Conservation (phyloP, 2,888 invertebrate genomes). For the Epistrophella euchroma region DNA sequence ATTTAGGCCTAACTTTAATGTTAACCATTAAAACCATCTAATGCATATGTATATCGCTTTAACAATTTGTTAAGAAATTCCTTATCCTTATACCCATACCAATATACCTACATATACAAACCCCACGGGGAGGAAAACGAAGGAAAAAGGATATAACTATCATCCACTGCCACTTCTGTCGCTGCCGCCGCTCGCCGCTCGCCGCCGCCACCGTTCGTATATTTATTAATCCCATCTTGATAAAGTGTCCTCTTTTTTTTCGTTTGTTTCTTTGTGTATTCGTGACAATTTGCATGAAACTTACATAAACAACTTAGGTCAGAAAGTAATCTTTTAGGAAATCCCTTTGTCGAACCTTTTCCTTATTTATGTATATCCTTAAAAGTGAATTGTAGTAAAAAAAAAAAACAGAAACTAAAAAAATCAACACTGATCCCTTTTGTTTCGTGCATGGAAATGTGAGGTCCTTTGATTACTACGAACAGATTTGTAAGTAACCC, state of each 20-base stretch:
- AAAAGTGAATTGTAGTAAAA: not conserved
- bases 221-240: conserved; percentile 47
- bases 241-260: conserved; percentile 38
- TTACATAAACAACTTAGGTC: conserved; percentile 41
- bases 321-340: conserved; percentile 52
- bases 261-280: conserved; percentile 24
- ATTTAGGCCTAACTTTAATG: conserved; percentile 42
- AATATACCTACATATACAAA: not conserved
- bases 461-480: conserved; percentile 9
- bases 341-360: conserved; percentile 32
- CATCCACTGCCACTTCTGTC: conserved; percentile 13
- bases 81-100: conserved; percentile 29
- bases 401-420: not conserved
- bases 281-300: conserved; percentile 49
- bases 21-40: conserved; percentile 50
- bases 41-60: conserved; percentile 59
- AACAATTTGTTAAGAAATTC: conserved; percentile 61
- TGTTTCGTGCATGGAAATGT: conserved; percentile 24
- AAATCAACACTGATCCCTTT: conserved; percentile 38
- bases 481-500: conserved; percentile 26
- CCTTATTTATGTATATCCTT: not conserved
- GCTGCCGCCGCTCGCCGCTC: not conserved
- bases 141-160: conserved; percentile 23
- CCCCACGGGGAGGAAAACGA: not conserved
- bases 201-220: not conserved